Percentiles rank a stretch among this genome's conserved stretches.
These are phyloP conservation scores for Carpatolechia fugitivella DNA, from an alignment of 2,888 invertebrate genomes.

Conservation along the genomic window DNA sequence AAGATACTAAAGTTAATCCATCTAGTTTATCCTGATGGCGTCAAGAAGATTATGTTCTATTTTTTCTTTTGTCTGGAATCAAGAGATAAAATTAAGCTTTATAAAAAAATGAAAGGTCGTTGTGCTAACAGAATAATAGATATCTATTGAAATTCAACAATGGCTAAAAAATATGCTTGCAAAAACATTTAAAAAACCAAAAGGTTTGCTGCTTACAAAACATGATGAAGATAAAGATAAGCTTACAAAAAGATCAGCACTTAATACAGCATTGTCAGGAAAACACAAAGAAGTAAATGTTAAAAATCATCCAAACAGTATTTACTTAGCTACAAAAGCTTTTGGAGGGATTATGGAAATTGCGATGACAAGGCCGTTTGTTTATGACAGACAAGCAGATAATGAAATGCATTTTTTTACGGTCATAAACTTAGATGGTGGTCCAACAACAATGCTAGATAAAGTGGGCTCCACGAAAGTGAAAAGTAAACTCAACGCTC, in stretches of 20 bases:
- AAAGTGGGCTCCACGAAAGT: conserved; percentile 23
- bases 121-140: background rate
- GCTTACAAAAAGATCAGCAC: conserved; percentile 8
- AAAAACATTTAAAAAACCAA: background rate
- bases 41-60: conserved; percentile 5
- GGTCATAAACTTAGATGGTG: conserved; percentile 42
- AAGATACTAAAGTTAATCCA: background rate
- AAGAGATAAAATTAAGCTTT: too few relatives aligned
- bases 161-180: background rate
- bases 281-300: conserved; percentile 28
- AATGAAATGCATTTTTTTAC: conserved; percentile 46
- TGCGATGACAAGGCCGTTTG: conserved; percentile 45
- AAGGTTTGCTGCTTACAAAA: background rate
- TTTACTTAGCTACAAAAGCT: conserved; percentile 28
- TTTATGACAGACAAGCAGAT: conserved; percentile 44
- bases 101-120: background rate
- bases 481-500: conserved; percentile 30
- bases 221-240: conserved; percentile 6
- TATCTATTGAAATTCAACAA: background rate
- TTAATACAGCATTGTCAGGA: conserved; percentile 23
- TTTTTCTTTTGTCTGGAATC: background rate
- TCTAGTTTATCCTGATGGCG: conserved; percentile 9
- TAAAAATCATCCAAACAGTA: conserved; percentile 23
- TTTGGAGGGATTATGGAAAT: conserved; percentile 41
- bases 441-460: conserved; percentile 31